These are phyloP conservation scores for Eupithecia subumbrata DNA, from an alignment of 2,888 invertebrate species.

Conservation along the genomic window DNA sequence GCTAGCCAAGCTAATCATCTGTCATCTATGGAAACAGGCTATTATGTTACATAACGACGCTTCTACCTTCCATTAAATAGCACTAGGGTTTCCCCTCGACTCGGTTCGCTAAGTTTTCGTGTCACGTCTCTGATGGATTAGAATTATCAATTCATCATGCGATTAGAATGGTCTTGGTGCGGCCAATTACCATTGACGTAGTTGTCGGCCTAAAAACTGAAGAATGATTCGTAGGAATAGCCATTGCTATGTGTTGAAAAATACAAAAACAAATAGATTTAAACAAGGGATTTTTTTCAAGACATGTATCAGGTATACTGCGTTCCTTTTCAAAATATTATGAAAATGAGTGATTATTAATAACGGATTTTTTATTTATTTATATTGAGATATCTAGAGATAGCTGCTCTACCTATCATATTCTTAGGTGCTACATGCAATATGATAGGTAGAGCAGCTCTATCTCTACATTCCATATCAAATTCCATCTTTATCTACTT, in stretches of 20 bases:
- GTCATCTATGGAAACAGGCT: slow-evolving; percentile 26
- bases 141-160: slow-evolving; percentile 22
- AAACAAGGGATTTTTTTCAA: not conserved
- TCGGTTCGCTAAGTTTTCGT: slow-evolving; percentile 18
- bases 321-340: not conserved
- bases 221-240: not conserved
- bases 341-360: not conserved
- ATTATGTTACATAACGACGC: slow-evolving; percentile 35
- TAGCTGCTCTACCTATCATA: too few species aligned
- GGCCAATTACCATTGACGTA: not conserved
- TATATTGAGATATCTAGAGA: too few species aligned
- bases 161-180: not conserved
- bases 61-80: not conserved
- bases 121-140: slow-evolving; percentile 16
- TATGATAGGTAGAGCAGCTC: too few species aligned
- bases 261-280: not conserved
- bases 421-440: too few species aligned
- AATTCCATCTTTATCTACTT: too few species aligned
- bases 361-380: too few species aligned
- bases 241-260: not conserved
- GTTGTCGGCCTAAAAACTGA: not conserved
- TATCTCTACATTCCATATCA: too few species aligned
- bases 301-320: not conserved
- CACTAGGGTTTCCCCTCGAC: slow-evolving; percentile 18
- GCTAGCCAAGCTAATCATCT: slow-evolving; percentile 36